Conservation (phyloP, 2,113 vertebrate genomes). For the Triplophysa tibetana region DNA sequence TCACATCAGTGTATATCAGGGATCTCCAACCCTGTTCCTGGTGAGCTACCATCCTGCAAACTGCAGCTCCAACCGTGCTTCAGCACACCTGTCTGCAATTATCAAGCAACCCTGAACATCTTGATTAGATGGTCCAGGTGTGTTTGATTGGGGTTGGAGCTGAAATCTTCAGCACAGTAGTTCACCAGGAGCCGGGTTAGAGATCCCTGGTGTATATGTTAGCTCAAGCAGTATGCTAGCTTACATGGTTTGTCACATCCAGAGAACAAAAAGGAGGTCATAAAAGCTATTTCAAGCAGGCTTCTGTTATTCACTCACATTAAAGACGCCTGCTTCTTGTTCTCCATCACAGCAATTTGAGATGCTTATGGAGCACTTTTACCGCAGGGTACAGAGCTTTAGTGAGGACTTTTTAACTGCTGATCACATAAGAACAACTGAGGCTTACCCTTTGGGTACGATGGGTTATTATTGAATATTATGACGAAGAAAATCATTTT, state of each 20-base stretch:
- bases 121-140: no score
- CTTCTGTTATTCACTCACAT: not conserved
- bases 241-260: no score
- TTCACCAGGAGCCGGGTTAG: no score
- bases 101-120: no score
- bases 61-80: no score
- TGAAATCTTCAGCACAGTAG: no score
- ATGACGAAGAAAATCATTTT: not conserved
- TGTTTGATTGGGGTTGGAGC: no score
- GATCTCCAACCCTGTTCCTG: no score
- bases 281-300: slow-evolving; percentile 18
- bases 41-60: no score
- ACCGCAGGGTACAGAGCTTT: not conserved
- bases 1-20: not conserved
- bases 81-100: no score
- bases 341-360: not conserved
- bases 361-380: not conserved
- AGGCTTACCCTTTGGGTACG: not conserved
- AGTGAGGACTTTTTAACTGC: slow-evolving; percentile 1
- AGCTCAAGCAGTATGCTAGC: no score
- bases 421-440: not conserved
- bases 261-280: not conserved
- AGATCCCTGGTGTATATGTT: no score
- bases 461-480: not conserved
- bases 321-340: not conserved